Conservation (phyloP, 2,888 invertebrate species). For the Lasioglossum calceatum region DNA sequence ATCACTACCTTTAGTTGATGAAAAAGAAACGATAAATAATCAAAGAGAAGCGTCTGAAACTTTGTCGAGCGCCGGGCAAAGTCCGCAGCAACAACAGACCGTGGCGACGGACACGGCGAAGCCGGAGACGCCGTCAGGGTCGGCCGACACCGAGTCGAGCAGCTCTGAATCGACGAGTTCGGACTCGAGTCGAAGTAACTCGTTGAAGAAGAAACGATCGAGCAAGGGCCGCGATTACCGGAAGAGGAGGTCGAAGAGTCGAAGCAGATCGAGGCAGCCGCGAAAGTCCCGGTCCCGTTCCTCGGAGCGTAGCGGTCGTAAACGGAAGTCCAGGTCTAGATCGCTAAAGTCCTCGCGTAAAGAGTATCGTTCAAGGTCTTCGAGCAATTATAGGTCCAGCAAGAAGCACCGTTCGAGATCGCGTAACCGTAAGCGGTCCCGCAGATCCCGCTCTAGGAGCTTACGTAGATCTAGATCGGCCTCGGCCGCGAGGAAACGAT, state of each 20-base stretch:
- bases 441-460: conserved; percentile 71
- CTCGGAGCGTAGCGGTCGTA: conserved; percentile 64
- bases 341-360: conserved; percentile 70
- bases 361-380: conserved; percentile 76
- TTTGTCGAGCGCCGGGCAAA: conserved; percentile 79
- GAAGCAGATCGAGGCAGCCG: conserved; percentile 71
- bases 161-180: conserved; percentile 71
- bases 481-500: conserved; percentile 71
- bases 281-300: conserved; percentile 70
- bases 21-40: conserved; percentile 82
- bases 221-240: conserved; percentile 67
- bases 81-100: conserved; percentile 76
- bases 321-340: conserved; percentile 70
- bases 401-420: conserved; percentile 74
- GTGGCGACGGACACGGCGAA: conserved; percentile 65
- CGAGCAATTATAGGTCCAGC: conserved; percentile 74
- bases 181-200: conserved; percentile 70
- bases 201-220: conserved; percentile 66
- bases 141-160: conserved; percentile 70
- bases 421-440: conserved; percentile 70
- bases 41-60: conserved; percentile 81
- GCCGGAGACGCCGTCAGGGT: conserved; percentile 73
- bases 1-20: conserved; percentile 81
- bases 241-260: conserved; percentile 72
- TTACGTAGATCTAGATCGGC: conserved; percentile 71